These are phyloP conservation scores for Laodelphax striatellus DNA, from an alignment of 1,140 invertebrate species.

Conservation along the genomic window DNA sequence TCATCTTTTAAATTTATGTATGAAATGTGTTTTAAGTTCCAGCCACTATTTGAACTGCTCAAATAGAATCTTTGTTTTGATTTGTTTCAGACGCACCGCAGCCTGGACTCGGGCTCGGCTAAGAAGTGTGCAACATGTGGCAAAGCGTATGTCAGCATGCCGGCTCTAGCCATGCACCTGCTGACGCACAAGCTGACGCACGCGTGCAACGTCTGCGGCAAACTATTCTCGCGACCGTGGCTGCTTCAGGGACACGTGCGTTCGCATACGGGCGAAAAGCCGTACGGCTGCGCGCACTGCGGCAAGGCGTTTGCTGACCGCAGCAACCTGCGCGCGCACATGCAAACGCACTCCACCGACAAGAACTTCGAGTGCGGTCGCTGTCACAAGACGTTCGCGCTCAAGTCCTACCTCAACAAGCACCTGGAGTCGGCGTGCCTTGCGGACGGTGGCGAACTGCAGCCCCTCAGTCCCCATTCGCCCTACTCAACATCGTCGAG, in stretches of 20 bases:
- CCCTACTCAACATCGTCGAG: too few relatives aligned
- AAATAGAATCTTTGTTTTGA: too few relatives aligned
- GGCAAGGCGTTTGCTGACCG: constrained; percentile 97
- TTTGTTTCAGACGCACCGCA: constrained; percentile 61
- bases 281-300: constrained; percentile 96
- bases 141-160: constrained; percentile 95
- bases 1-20: too few relatives aligned
- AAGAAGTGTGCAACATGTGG: constrained; percentile 91
- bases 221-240: constrained; percentile 87
- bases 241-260: constrained; percentile 85
- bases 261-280: constrained; percentile 97
- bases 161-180: constrained; percentile 93
- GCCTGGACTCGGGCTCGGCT: constrained; percentile 81
- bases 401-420: constrained; percentile 96
- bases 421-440: constrained; percentile 87
- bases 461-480: too few relatives aligned
- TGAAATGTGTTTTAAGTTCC: too few relatives aligned
- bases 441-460: constrained; percentile 35
- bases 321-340: constrained; percentile 85
- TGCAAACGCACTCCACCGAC: constrained; percentile 83
- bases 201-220: constrained; percentile 84
- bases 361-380: constrained; percentile 83
- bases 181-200: constrained; percentile 85
- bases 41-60: too few relatives aligned
- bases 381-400: constrained; percentile 87